These are phyloP conservation scores for Tenualosa ilisha DNA, from an alignment of 2,797 vertebrate species.

Conservation along the genomic window DNA sequence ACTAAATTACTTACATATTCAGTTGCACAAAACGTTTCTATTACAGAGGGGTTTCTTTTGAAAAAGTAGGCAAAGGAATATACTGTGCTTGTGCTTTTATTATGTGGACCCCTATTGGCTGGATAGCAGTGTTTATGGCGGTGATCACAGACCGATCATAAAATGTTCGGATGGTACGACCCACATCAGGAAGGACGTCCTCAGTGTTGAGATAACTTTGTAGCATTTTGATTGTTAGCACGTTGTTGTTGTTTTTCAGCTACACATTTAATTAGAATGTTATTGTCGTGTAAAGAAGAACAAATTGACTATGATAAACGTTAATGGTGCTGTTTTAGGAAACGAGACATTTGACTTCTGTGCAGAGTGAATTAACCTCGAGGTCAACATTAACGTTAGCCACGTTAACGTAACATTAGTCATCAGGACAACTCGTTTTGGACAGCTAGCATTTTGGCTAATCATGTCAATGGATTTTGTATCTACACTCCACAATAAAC, in stretches of 20 bases:
- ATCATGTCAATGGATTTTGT: constrained; percentile 53
- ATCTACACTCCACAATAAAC: constrained; percentile 54
- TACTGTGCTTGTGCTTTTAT: too few relatives aligned
- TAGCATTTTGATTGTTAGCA: not conserved
- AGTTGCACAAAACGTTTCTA: too few relatives aligned
- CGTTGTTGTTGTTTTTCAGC: not conserved
- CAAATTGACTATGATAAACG: not conserved
- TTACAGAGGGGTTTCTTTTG: too few relatives aligned
- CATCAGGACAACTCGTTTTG: not conserved
- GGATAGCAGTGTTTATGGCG: not conserved
- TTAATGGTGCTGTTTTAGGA: not conserved
- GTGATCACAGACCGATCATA: not conserved
- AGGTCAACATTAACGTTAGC: not conserved
- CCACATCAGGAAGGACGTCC: constrained; percentile 16
- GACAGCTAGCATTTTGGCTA: not conserved
- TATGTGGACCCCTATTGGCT: not conserved
- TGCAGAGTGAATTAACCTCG: not conserved
- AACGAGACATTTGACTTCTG: not conserved
- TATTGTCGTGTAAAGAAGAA: not conserved
- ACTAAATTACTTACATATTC: too few relatives aligned
- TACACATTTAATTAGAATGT: not conserved
- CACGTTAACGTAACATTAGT: not conserved
- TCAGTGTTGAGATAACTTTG: not conserved
- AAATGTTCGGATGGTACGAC: not conserved
- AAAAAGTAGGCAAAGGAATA: too few relatives aligned